Conservation (phyloP, 2,888 invertebrate genomes). For the Agrotis puta region DNA sequence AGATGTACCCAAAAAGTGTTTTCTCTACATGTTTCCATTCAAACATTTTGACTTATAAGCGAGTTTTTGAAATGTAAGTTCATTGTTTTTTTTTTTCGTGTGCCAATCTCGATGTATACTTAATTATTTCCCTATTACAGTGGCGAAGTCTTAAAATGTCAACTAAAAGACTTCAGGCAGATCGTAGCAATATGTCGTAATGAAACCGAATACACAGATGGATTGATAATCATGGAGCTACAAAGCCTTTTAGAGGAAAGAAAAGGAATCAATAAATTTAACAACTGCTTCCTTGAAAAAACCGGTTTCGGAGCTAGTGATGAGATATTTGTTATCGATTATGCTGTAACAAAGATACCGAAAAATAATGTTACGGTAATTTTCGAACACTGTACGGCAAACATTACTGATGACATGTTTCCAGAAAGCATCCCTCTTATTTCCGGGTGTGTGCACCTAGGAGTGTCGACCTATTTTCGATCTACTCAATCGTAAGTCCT, state of each 20-base stretch:
- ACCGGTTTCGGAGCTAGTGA: neutral
- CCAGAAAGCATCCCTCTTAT: neutral
- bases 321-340: neutral
- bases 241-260: neutral
- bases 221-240: neutral
- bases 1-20: neutral
- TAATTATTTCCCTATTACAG: neutral
- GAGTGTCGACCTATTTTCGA: neutral
- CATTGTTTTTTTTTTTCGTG: neutral
- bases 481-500: neutral
- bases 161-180: neutral
- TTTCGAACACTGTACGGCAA: neutral
- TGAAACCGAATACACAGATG: neutral
- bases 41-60: neutral
- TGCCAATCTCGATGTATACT: no score
- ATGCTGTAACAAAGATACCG: neutral
- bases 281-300: neutral
- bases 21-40: neutral
- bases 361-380: neutral
- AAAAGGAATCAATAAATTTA: neutral
- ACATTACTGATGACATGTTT: neutral
- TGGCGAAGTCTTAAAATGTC: neutral
- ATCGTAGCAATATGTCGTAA: neutral
- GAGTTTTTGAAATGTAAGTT: neutral
- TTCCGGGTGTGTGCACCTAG: neutral